Evolutionary conservation across 1,140 invertebrate species (phyloP), one percentile per base, ranked within the genome.

Genomic region (Musca domestica): DNA sequence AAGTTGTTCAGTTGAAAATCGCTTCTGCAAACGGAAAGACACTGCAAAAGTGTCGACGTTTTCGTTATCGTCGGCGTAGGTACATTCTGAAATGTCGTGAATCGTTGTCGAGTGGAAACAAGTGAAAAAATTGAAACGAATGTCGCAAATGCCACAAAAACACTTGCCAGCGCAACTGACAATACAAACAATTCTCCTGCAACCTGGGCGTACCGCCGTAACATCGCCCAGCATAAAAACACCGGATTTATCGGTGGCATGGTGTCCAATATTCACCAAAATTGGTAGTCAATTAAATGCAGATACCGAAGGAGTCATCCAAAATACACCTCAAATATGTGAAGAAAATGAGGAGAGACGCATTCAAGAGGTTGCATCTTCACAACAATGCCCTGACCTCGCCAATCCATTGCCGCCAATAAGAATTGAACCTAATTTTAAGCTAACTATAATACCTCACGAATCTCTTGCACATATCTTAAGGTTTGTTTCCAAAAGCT

Each of bases 261-360:
- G 64, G 64, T 66, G 64, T 66, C 64, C 64, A 27, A 19, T 66
- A 15, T 52, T 66, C 9, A 25, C 54, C 7, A 58, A 58, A 58
- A 25, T 25, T 27, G 54, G 20, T 23, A n/a, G 34, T 41, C 34
- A 41, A 12, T 10, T 41, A 12, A 12, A 10, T 7, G 34, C 4
- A 41, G 34, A 41, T 41, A 41, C 10, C 12, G 10, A 41, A 7
- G 27, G 27, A 30, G 2, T 10, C 2, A 12, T 41, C 34, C 34
- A 7, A 10, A 4, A 30, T 9, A 7, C 34, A 12, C 5, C 34
- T 10, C 34, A 41, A 41, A 41, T 41, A 41, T 41, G 34, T 41
- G 34, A 41, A 41, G 10, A 5, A 12, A 41, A 9, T 30, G 27
- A 41, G 12, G 5, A 41, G 12, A 41, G 12, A 5, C 34, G 34